Evolutionary conservation across 1,140 invertebrate genomes (phyloP).

Genomic region (Conopomorpha cramerella): DNA sequence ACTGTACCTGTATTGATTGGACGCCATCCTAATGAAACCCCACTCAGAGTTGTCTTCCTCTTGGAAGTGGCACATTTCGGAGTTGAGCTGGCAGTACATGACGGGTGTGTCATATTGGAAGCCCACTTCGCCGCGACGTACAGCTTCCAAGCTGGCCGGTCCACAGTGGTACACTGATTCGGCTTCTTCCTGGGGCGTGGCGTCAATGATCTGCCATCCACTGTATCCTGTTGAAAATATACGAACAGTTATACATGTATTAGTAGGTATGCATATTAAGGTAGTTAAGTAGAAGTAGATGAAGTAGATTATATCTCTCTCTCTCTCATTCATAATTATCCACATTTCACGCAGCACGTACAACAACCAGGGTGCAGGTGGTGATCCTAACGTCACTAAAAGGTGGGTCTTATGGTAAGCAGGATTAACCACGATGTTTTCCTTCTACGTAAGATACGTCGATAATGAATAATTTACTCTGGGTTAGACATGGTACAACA

Average conservation of each 20-base stretch:
- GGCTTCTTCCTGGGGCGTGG: conserved; percentile 78
- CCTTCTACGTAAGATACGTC: no score
- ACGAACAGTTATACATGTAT: no score
- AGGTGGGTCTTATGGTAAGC: no score
- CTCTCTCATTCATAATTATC: no score
- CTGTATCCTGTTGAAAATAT: conserved; percentile 72
- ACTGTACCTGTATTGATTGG: conserved; percentile 70
- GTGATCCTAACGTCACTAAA: no score
- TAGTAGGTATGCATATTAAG: no score
- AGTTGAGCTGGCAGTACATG: conserved; percentile 80
- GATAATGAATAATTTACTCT: no score
- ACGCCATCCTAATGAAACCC: conserved; percentile 66
- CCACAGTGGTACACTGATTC: conserved; percentile 70
- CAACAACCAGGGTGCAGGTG: no score
- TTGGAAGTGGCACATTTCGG: conserved; percentile 73
- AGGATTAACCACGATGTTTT: no score
- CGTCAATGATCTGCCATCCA: conserved; percentile 81
- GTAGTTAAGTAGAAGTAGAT: not conserved
- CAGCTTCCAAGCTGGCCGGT: conserved; percentile 71
- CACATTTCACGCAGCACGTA: no score
- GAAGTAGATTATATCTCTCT: conserved; percentile 3
- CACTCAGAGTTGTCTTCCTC: conserved; percentile 68
- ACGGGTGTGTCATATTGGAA: conserved; percentile 77
- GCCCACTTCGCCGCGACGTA: conserved; percentile 75
- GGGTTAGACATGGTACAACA: no score